Evolutionary conservation across 2,888 invertebrate genomes (phyloP).

Genomic region (Andrena marginata): DNA sequence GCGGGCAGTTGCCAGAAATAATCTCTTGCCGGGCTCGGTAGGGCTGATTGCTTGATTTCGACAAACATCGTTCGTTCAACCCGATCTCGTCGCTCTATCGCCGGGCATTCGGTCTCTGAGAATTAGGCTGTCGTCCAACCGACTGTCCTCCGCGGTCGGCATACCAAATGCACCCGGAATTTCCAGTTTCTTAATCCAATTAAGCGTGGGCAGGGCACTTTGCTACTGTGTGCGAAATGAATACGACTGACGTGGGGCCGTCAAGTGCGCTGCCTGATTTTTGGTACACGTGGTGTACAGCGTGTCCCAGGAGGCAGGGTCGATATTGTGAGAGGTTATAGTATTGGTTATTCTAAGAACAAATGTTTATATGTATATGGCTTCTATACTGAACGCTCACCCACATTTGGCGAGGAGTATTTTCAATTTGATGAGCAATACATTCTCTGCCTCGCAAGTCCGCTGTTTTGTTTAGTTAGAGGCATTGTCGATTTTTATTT

Average conservation of each 20-base stretch:
- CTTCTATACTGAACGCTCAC: too few relatives aligned
- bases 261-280: background rate
- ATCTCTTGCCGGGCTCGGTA: conserved; percentile 70
- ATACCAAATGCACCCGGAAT: conserved; percentile 77
- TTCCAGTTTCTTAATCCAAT: conserved; percentile 78
- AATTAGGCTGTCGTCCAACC: conserved; percentile 81
- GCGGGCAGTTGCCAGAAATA: conserved; percentile 76
- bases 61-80: conserved; percentile 77
- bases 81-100: conserved; percentile 54
- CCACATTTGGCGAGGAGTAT: too few relatives aligned
- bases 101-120: conserved; percentile 57
- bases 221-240: conserved; percentile 28
- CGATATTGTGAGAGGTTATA: background rate
- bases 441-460: too few relatives aligned
- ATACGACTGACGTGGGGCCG: conserved; percentile 3
- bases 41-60: conserved; percentile 82
- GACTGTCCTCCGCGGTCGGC: conserved; percentile 70
- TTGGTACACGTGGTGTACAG: too few relatives aligned
- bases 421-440: too few relatives aligned
- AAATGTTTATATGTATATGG: too few relatives aligned
- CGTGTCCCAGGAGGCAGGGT: background rate
- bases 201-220: conserved; percentile 63
- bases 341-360: too few relatives aligned
- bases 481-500: too few relatives aligned
- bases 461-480: too few relatives aligned